Evolutionary conservation across 2,797 vertebrate genomes (phyloP).

Genomic region (Megalops cyprinoides): DNA sequence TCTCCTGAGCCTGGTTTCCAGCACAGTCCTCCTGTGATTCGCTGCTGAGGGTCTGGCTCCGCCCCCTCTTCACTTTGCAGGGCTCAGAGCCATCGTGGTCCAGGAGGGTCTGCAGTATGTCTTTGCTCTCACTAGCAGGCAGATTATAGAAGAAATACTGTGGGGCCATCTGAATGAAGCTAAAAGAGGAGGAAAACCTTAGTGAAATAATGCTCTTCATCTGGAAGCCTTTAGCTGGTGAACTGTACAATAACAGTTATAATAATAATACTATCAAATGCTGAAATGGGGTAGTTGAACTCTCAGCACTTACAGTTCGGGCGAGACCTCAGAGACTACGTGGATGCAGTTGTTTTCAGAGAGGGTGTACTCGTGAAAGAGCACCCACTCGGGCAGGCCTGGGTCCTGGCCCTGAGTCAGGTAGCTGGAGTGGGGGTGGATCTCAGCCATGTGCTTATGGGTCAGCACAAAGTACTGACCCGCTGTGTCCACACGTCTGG

Average conservation of each 20-base stretch:
- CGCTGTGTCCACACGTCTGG: constrained; percentile 84
- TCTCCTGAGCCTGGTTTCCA: neutral
- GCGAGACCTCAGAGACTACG: constrained; percentile 78
- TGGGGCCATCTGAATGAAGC: constrained; percentile 81
- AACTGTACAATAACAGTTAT: too few species aligned
- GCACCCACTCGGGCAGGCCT: constrained; percentile 83
- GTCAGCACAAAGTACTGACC: constrained; percentile 88
- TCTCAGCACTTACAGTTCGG: constrained; percentile 77
- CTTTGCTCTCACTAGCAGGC: constrained; percentile 87
- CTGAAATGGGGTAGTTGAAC: too few species aligned
- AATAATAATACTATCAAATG: too few species aligned
- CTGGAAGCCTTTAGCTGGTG: too few species aligned
- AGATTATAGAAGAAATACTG: constrained; percentile 90
- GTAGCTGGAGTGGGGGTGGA: constrained; percentile 82
- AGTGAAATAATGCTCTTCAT: too few species aligned
- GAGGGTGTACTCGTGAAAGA: constrained; percentile 86
- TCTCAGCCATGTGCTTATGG: constrained; percentile 85
- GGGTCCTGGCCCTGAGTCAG: constrained; percentile 62
- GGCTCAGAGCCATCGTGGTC: constrained; percentile 52
- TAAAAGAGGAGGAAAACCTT: constrained; percentile 54
- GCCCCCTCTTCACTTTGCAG: constrained; percentile 27
- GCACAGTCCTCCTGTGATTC: constrained; percentile 31
- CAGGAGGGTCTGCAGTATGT: constrained; percentile 78
- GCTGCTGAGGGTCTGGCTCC: neutral
- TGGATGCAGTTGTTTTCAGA: constrained; percentile 82